phyloP scores from a whole-genome alignment of 2,797 vertebrate genomes.

The Trachops cirrhosus region DNA sequence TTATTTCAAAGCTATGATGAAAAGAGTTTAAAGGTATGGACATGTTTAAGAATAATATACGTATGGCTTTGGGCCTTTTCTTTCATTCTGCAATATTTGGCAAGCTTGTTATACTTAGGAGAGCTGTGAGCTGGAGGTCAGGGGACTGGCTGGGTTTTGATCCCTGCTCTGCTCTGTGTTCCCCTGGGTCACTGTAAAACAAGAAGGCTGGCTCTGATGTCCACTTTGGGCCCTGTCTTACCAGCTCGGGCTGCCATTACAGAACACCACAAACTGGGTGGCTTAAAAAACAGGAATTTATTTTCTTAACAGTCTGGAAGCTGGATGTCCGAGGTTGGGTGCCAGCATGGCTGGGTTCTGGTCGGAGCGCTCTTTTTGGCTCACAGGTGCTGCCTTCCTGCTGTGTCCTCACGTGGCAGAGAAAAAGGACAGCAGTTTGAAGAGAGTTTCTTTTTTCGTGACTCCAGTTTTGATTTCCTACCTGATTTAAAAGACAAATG shows the following conservation, averaged over 20 bases:
- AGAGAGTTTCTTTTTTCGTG: background rate
- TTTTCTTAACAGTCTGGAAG: background rate
- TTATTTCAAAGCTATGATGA: conserved; percentile 55
- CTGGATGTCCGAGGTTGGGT: background rate
- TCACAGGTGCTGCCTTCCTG: background rate
- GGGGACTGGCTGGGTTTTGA: conserved; percentile 2
- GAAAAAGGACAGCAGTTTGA: background rate
- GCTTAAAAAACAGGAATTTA: background rate
- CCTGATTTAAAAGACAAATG: background rate
- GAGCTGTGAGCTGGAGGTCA: background rate
- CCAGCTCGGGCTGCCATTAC: background rate
- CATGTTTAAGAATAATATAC: conserved; percentile 56
- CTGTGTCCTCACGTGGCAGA: background rate
- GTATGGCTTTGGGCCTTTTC: conserved; percentile 23
- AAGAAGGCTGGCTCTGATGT: background rate
- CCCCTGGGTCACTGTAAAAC: background rate
- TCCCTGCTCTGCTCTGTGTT: background rate
- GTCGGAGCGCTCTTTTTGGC: background rate
- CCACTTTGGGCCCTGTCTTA: background rate
- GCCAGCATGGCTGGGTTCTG: background rate
- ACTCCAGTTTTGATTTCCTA: background rate
- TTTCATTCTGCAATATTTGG: conserved; percentile 47
- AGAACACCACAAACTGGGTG: background rate
- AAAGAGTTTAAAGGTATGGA: conserved; percentile 31
- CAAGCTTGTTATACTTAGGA: background rate